Evolutionary conservation across 2,888 invertebrate species (phyloP).

Genomic region (Erebia palarica): DNA sequence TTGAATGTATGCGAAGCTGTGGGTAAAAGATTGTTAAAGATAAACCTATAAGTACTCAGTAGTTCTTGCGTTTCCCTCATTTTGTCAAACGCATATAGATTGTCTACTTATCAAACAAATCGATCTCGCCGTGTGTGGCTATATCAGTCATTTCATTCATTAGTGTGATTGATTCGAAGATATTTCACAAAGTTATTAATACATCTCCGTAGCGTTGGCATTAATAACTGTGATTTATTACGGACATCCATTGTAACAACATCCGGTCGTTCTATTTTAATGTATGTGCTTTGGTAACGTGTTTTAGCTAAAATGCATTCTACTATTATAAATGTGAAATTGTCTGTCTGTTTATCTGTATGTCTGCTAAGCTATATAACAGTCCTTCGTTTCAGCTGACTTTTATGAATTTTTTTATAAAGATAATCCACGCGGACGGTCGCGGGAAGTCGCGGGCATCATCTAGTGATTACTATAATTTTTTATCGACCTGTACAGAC

Average conservation of each 20-base stretch:
- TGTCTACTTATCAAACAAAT: not conserved
- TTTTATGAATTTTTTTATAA: too few relatives aligned
- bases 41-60: too few relatives aligned
- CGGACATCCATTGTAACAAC: slow-evolving; percentile 3
- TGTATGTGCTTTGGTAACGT: not conserved
- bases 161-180: slow-evolving; percentile 15
- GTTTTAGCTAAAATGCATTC: not conserved
- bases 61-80: not conserved
- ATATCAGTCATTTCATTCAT: slow-evolving; percentile 9
- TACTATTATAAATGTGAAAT: too few relatives aligned
- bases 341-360: too few relatives aligned
- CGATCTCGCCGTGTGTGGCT: slow-evolving; percentile 6
- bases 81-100: not conserved
- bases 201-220: not conserved
- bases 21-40: too few relatives aligned
- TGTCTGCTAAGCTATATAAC: too few relatives aligned
- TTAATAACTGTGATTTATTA: slow-evolving; percentile 11
- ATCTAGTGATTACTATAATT: not conserved
- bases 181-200: slow-evolving; percentile 16
- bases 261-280: slow-evolving; percentile 10
- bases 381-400: too few relatives aligned
- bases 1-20: too few relatives aligned
- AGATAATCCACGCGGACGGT: too few relatives aligned
- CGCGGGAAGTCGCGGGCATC: not conserved
- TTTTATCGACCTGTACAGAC: too few relatives aligned